A percentile compares a stretch with the other conserved stretches of the same genome.
phyloP scores from a whole-genome alignment of 1,140 invertebrate genomes.

The Drosophila pachea region DNA sequence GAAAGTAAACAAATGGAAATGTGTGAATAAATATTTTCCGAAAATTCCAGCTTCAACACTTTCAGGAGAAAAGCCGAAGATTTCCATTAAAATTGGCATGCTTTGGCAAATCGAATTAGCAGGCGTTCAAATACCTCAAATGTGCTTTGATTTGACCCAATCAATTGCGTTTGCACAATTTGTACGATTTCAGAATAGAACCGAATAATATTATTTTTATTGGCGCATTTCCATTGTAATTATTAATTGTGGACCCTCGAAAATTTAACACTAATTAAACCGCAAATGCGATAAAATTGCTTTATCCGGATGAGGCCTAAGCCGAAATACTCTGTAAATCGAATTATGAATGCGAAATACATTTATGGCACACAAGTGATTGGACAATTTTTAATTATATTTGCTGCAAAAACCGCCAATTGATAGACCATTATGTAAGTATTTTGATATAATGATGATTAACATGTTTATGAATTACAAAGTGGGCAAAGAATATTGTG shows the following conservation, averaged over 20 bases:
- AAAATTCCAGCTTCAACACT: conserved; percentile 1
- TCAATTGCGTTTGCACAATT: conserved; percentile 37
- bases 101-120: conserved; percentile 1
- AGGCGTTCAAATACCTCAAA: conserved; percentile 1
- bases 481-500: too few relatives aligned
- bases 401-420: too few relatives aligned
- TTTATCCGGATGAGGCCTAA: not conserved
- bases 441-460: too few relatives aligned
- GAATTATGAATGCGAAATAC: too few relatives aligned
- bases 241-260: conserved; percentile 39
- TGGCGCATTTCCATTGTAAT: conserved; percentile 52
- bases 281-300: conserved; percentile 25
- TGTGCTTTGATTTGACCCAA: not conserved
- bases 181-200: conserved; percentile 48
- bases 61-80: not conserved
- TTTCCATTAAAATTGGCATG: not conserved
- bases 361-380: too few relatives aligned
- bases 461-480: too few relatives aligned
- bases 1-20: conserved; percentile 3
- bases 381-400: too few relatives aligned
- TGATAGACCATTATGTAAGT: too few relatives aligned
- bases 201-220: conserved; percentile 57
- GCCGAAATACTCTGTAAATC: not conserved
- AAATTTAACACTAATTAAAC: conserved; percentile 51
- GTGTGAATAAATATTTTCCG: conserved; percentile 5